Percentiles rank a stretch among this genome's conserved stretches.
Evolutionary conservation across 2,888 invertebrate genomes (phyloP).

Genomic region (Colostygia pectinataria): DNA sequence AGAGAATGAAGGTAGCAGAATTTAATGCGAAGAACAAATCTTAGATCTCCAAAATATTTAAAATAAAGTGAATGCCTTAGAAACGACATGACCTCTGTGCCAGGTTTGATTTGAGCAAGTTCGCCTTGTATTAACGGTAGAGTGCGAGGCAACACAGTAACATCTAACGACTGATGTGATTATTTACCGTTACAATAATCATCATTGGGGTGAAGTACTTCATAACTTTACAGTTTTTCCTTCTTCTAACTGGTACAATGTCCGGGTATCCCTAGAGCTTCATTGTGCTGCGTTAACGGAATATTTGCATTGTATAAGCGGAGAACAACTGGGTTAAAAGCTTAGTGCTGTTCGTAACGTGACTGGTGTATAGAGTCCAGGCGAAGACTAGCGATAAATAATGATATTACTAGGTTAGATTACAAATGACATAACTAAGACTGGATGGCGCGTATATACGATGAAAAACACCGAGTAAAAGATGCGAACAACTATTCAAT

Average conservation of each 20-base stretch:
- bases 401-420: slow-evolving; percentile 20
- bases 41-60: slow-evolving; percentile 1
- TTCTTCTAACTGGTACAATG: slow-evolving; percentile 39
- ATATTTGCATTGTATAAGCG: slow-evolving; percentile 59
- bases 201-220: slow-evolving; percentile 21
- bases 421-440: slow-evolving; percentile 5
- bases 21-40: slow-evolving; percentile 4
- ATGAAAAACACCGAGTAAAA: too few species aligned
- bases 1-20: slow-evolving; percentile 12
- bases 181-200: slow-evolving; percentile 38
- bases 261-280: slow-evolving; percentile 42
- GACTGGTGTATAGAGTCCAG: slow-evolving; percentile 31
- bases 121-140: slow-evolving; percentile 30
- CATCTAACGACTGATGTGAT: slow-evolving; percentile 28
- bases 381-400: slow-evolving; percentile 37
- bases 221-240: slow-evolving; percentile 5
- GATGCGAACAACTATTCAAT: too few species aligned
- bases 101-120: slow-evolving; percentile 31
- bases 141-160: slow-evolving; percentile 15
- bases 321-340: slow-evolving; percentile 66
- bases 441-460: slow-evolving; percentile 1
- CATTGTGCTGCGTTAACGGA: slow-evolving; percentile 52
- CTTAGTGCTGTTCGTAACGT: slow-evolving; percentile 56
- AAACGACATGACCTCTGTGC: slow-evolving; percentile 28
- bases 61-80: slow-evolving; percentile 12